phyloP scores from a whole-genome alignment of 2,888 invertebrate genomes.

The Proisotoma minuta region DNA sequence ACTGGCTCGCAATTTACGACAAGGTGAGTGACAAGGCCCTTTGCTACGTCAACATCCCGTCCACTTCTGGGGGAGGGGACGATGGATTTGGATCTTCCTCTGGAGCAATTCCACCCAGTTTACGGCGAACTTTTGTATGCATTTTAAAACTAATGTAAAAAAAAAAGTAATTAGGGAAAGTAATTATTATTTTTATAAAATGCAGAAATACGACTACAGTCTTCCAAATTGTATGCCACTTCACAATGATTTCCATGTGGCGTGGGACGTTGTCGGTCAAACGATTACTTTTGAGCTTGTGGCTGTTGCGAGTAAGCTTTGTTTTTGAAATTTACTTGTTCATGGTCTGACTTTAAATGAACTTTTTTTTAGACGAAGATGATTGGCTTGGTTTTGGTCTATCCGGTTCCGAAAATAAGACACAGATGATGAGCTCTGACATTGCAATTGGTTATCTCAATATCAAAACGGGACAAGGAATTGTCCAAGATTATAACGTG shows the following conservation, averaged over 20 bases:
- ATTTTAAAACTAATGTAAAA: background rate
- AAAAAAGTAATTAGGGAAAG: background rate
- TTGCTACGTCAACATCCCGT: constrained; percentile 38
- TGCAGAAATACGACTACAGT: constrained; percentile 51
- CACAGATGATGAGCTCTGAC: constrained; percentile 81
- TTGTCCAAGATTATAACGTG: constrained; percentile 77
- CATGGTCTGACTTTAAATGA: background rate
- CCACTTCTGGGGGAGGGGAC: constrained; percentile 5
- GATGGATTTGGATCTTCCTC: background rate
- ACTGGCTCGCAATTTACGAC: constrained; percentile 73
- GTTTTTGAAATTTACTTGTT: background rate
- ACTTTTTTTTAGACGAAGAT: constrained; percentile 55
- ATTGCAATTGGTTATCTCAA: constrained; percentile 72
- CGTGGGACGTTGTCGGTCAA: constrained; percentile 87
- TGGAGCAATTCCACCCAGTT: constrained; percentile 70
- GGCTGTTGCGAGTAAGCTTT: constrained; percentile 61
- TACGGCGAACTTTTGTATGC: constrained; percentile 58
- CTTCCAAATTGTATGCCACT: constrained; percentile 80
- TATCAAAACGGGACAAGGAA: constrained; percentile 55
- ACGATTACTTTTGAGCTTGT: constrained; percentile 79
- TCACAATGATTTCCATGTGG: constrained; percentile 74
- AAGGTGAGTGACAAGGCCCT: constrained; percentile 32
- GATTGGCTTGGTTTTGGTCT: constrained; percentile 88
- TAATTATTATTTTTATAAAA: constrained; percentile 13
- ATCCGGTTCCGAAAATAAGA: constrained; percentile 66